Percentiles rank a stretch among this genome's conserved stretches.
Evolutionary conservation across 2,888 invertebrate genomes (phyloP).

Genomic region (Poecilobothrus nobilitatus): DNA sequence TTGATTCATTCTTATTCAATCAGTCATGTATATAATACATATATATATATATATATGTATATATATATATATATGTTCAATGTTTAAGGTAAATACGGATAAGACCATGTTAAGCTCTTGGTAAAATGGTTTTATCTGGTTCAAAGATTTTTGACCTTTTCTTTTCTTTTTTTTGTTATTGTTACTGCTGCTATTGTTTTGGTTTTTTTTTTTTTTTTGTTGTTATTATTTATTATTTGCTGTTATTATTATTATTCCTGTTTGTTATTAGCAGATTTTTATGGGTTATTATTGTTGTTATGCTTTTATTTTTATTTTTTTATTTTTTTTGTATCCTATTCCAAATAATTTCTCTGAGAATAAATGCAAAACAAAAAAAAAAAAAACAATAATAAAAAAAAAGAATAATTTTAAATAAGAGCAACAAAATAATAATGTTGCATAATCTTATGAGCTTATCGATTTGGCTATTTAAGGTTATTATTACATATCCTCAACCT

Average conservation of each 20-base stretch:
- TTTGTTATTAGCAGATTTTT: no score
- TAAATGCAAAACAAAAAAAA: no score
- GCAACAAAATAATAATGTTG: not conserved
- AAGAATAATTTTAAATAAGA: no score
- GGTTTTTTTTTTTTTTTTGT: not conserved
- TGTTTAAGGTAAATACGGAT: not conserved
- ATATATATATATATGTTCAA: no score
- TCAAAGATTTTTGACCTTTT: constrained; percentile 4
- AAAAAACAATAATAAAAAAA: no score
- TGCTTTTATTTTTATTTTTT: not conserved
- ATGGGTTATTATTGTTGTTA: not conserved
- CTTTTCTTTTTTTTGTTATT: not conserved
- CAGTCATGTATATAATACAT: not conserved
- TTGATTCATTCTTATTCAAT: not conserved
- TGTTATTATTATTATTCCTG: not conserved
- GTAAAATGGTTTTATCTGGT: not conserved
- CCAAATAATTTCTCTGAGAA: no score
- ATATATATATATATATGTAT: no score
- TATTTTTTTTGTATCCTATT: no score
- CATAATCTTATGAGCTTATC: not conserved
- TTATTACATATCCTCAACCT: no score
- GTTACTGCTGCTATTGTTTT: not conserved
- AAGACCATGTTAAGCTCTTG: not conserved
- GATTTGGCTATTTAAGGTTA: not conserved
- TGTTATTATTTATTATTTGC: no score